Percentiles rank a stretch among this genome's conserved stretches.
Conservation (phyloP, 2,113 vertebrate genomes). For the Sterrhoptilus dennistouni region DNA sequence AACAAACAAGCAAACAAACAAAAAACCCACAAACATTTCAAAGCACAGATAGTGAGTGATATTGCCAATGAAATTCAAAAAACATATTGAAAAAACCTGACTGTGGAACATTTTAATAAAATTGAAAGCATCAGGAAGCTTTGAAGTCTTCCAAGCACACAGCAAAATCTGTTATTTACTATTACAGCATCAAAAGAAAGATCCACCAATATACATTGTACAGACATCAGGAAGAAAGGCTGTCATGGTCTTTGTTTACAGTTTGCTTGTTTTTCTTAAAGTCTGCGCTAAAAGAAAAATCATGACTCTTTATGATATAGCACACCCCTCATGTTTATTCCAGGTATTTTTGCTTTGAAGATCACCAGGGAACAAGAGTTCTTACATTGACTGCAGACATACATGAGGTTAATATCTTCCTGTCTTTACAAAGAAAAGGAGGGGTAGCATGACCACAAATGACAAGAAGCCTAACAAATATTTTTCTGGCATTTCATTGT, state of each 20-base stretch:
- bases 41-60: not conserved
- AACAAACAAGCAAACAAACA: not conserved
- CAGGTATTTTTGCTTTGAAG: slow-evolving; percentile 45
- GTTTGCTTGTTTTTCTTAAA: slow-evolving; percentile 26
- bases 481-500: not conserved
- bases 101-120: slow-evolving; percentile 55
- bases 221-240: slow-evolving; percentile 4
- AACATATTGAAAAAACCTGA: slow-evolving; percentile 25
- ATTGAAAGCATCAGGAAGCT: slow-evolving; percentile 43
- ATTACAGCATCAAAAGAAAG: slow-evolving; percentile 49
- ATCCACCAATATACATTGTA: slow-evolving; percentile 23
- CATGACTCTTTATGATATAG: not conserved
- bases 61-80: slow-evolving; percentile 25
- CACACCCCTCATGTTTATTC: slow-evolving; percentile 38
- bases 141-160: slow-evolving; percentile 60
- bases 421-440: not conserved
- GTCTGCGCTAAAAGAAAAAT: slow-evolving; percentile 40
- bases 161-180: slow-evolving; percentile 49
- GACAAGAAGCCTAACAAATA: slow-evolving; percentile 15
- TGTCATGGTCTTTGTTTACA: slow-evolving; percentile 38
- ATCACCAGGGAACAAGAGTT: slow-evolving; percentile 5
- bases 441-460: not conserved
- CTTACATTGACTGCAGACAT: not conserved
- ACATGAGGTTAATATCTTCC: slow-evolving; percentile 1
- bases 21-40: not conserved